Base-by-base conservation (phyloP, 2,888 invertebrate genomes). In the Diloba caeruleocephala region DNA sequence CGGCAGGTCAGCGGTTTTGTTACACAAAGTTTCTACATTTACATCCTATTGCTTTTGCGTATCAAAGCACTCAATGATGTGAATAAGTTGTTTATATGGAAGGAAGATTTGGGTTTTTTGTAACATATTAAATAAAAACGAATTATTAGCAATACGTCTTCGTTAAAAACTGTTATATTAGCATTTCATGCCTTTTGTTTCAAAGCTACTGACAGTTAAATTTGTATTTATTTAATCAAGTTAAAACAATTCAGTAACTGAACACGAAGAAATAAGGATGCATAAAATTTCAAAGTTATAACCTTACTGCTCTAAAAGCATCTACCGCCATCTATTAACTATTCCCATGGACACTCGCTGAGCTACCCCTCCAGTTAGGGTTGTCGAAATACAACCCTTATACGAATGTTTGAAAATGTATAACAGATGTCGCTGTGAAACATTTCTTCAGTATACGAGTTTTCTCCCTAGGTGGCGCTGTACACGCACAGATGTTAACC, bases 1-100 rank as follows among this genome's bases (percentile, higher is more conserved):
- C 44, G 43, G 53, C 39, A 54, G 61, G 61, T 62, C 57, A 62
- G 57, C 55, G 42, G 56, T 55, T 62, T 52, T 55, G 57, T 57
- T 50, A 59, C 42, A 29, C 12, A 49, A 15, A 10, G 36, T 37
- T 36, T 26, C 33, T 33, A 29, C 33, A 41, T 44, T 51, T 44
- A 21, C 14, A 38, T 31, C 15, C 9, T 46, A 44, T 54, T 44
- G 49, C 33, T 39, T 69, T 66, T 53, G 14, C 17, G 36, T 43
- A 28, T 32, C 14, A 6, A 21, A 7, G 13, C 5, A 31, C 12
- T 60, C n/a, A 13, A 17, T 29, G 2, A 12, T 23, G 12, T 21
- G 19, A 19, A 21, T 5, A 21, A 3, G 21, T 21, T 1, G 7
- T 21, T 21, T 1, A 21, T 1, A 21, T 21, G 5, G 21, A 7